A percentile compares a stretch with the other conserved stretches of the same genome.
Evolutionary conservation across 2,113 vertebrate species (phyloP).

Genomic region (Clarias macrocephalus): DNA sequence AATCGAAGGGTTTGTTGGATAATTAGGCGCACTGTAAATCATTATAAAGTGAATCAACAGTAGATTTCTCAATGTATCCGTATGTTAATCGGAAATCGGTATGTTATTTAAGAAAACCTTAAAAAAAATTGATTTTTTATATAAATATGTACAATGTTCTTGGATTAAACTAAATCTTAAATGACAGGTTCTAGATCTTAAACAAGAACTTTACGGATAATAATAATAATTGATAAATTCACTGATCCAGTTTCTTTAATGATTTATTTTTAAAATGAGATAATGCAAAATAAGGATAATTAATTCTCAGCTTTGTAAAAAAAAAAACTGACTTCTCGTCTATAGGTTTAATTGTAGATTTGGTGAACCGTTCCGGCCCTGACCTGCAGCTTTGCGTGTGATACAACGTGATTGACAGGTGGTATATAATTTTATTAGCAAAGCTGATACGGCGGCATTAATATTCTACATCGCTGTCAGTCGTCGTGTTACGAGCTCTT

Average conservation of each 20-base stretch:
- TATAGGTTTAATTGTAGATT: neutral
- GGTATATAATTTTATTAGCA: conserved; percentile 4
- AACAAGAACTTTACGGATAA: neutral
- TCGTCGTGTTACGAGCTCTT: conserved; percentile 17
- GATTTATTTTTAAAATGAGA: no score
- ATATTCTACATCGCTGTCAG: neutral
- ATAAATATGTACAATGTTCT: no score
- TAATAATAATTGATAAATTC: neutral
- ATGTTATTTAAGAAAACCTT: no score
- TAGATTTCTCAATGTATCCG: no score
- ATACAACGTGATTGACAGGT: neutral
- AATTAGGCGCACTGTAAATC: no score
- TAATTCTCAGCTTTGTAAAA: neutral
- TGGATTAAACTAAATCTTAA: no score
- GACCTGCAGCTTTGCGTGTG: neutral
- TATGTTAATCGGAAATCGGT: no score
- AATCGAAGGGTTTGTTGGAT: no score
- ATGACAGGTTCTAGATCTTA: neutral
- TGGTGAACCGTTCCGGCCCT: neutral
- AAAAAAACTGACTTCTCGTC: neutral
- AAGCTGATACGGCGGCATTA: neutral
- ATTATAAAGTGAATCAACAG: no score
- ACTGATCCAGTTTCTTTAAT: neutral
- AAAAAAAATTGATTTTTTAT: no score
- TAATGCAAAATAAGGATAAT: neutral